Evolutionary conservation across 2,113 vertebrate species (phyloP), one percentile per base, ranked within the genome.

Genomic region (Nymphicus hollandicus): DNA sequence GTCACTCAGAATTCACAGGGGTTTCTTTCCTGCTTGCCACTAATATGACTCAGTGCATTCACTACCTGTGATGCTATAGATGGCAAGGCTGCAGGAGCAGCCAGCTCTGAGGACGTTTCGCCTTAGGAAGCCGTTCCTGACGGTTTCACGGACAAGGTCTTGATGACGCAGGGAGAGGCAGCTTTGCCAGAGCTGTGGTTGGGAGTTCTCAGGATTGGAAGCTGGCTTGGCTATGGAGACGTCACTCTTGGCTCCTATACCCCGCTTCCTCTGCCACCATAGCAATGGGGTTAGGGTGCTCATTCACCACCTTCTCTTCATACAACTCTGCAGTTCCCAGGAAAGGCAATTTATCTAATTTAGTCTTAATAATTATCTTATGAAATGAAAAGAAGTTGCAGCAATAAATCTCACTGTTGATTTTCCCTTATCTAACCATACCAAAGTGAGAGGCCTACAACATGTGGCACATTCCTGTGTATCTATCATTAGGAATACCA

Each of bases 151-250:
- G 14, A 33, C 73, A n/a, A 78, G 49, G 10, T 41, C 70, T 70
- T 9, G 5, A 2, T 19, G 85, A 41, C 2, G 2, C 7, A 9
- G 35, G 73, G 64, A 56, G 85, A 6, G 2, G 73, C 37, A 53
- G 69, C 88, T 91, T n/a, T 89, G 85, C 55, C 78, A 71, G 46
- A n/a, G 41, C 41, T 5, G 2, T 52, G 64, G 23, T 1, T 69
- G 55, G 39, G 46, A 70, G 61, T 4, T 79, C 31, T 47, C 6
- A 7, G 61, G 27, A 68, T 1, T 17, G 49, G 84, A 77, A 80
- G 25, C 31, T 0, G 0, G 22, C 39, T 91, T 4, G 1, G 46
- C 60, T 33, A 39, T 0, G 0, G 20, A 35, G 37, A 58, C 0
- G 2, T 41, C 4, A 7, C 69, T 17, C 56, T 53, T 2, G 2